Base-by-base conservation (phyloP, 1,140 invertebrate genomes). In the Pogonomyrmex californicus region DNA sequence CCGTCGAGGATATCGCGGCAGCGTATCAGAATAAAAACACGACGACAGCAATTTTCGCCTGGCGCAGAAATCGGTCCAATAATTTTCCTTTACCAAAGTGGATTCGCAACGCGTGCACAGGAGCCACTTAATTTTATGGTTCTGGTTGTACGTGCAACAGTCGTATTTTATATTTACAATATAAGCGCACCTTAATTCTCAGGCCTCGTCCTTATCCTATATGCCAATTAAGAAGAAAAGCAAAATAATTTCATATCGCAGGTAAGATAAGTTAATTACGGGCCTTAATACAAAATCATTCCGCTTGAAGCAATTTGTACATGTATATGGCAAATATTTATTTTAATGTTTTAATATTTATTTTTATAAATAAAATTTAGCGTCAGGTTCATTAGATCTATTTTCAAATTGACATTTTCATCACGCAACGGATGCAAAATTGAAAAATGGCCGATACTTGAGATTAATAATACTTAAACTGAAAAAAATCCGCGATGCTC, bases 111-210 rank as follows among this genome's bases (percentile, higher is more conserved):
- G 44, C n/a, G 81, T 76, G 70, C 54, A 75, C 56, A 36, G 70
- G 4, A 85, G 81, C 81, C 70, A 76, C 58, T 85, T 85, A 76
- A 81, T 81, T 70, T 81, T 81, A 81, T 56, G 78, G 23, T 38
- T 49, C 60, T 12, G 60, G 2, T 38, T 33, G 44, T 79, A 51
- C 60, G 44, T 65, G 60, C 33, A 51, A 65, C 65, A 49, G 30
- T n/a, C 44, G 33, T 79, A 51, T 47, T 79, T 79, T 66, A 79
- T 23, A 36, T 79, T 65, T 54, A 51, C 76, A 65, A 47, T 79
- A 47, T n/a, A 78, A 51, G 76, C 38, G 36, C 44, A 66, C 33
- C 44, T 79, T 65, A 51, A 79, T 77, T 56, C 38, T 38, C 36
- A 12, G 44, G 38, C 30, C 30, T 33, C 56, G 56, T 47, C 23